Evolutionary conservation across 2,888 invertebrate species (phyloP).

Genomic region (Acanthosoma haemorrhoidale): DNA sequence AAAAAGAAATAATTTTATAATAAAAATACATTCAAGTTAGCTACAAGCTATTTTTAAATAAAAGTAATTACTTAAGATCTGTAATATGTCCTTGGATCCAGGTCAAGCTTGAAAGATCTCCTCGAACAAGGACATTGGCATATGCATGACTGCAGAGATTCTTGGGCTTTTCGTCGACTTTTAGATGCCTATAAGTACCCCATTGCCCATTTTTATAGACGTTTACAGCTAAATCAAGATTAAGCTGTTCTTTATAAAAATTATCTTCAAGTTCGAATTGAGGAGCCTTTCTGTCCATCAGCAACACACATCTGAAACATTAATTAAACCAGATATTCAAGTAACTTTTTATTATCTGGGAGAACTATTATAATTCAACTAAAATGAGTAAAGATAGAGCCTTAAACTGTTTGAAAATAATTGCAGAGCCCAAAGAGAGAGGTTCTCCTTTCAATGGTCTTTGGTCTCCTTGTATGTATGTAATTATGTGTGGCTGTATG

Average conservation of each 20-base stretch:
- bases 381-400: no score
- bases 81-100: constrained; percentile 66
- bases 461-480: no score
- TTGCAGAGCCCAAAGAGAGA: no score
- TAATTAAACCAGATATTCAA: no score
- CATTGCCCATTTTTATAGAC: constrained; percentile 61
- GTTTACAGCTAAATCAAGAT: constrained; percentile 73
- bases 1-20: not conserved
- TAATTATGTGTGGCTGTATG: no score
- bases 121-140: constrained; percentile 68
- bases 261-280: constrained; percentile 59
- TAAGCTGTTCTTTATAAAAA: constrained; percentile 60
- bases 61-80: not conserved
- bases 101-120: constrained; percentile 78
- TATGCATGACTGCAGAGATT: constrained; percentile 60
- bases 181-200: constrained; percentile 83
- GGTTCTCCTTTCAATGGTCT: no score
- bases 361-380: no score
- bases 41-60: not conserved
- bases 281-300: constrained; percentile 57
- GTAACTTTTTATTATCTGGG: no score
- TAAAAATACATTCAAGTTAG: not conserved
- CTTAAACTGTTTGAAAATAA: no score
- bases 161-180: constrained; percentile 52
- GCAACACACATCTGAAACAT: constrained; percentile 55